These are phyloP conservation scores for Hippocampus guttulatus DNA, from an alignment of 2,113 vertebrate species.

Conservation along the genomic window DNA sequence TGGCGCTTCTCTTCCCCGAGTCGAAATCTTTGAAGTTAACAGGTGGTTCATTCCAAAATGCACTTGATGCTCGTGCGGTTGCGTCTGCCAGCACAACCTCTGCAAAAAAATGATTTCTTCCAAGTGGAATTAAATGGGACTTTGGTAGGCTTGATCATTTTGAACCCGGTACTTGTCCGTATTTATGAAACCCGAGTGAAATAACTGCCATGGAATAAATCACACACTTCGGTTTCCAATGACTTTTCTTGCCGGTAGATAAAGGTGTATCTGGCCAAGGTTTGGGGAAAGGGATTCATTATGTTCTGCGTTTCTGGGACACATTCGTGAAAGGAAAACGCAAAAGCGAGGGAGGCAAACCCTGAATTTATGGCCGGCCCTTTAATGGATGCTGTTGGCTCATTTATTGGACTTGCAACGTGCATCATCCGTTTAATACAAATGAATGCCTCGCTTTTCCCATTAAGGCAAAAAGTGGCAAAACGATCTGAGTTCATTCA, in stretches of 20 bases:
- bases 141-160: constrained; percentile 33
- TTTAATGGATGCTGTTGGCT: neutral
- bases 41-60: constrained; percentile 50
- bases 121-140: constrained; percentile 41
- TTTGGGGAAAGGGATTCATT: neutral
- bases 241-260: constrained; percentile 22
- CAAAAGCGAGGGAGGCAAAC: too few species aligned
- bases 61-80: constrained; percentile 28
- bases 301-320: neutral
- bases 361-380: neutral
- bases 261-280: neutral
- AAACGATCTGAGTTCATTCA: too few species aligned
- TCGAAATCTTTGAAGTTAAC: constrained; percentile 49
- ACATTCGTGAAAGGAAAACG: neutral
- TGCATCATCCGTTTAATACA: too few species aligned
- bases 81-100: constrained; percentile 4
- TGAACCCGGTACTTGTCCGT: constrained; percentile 29
- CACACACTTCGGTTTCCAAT: constrained; percentile 7
- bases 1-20: constrained; percentile 26
- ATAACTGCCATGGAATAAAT: constrained; percentile 24
- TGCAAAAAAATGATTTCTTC: constrained; percentile 45
- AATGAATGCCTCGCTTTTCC: too few species aligned
- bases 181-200: constrained; percentile 42
- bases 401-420: neutral
- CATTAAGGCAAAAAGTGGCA: too few species aligned